Conservation (phyloP, 2,797 vertebrate genomes). For the Takifugu ocellatus region DNA sequence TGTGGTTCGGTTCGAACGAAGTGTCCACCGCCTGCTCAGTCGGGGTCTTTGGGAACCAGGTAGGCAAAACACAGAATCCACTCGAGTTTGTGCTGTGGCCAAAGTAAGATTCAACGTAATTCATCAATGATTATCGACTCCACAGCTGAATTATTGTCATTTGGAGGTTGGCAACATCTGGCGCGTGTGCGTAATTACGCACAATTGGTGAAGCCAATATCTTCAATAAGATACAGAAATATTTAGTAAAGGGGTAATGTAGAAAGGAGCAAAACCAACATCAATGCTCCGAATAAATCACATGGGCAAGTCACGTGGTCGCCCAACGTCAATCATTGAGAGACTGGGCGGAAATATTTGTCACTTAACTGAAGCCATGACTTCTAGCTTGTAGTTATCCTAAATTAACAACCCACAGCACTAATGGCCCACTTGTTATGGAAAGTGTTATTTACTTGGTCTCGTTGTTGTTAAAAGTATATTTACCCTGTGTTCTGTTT, state of each 20-base stretch:
- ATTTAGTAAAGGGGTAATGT: too few relatives aligned
- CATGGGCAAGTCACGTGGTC: neutral
- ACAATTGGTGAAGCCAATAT: neutral
- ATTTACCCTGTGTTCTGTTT: too few relatives aligned
- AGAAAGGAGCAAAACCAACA: too few relatives aligned
- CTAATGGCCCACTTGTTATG: too few relatives aligned
- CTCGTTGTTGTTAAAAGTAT: too few relatives aligned
- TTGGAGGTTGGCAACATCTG: constrained; percentile 1
- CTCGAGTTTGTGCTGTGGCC: neutral
- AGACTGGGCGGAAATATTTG: too few relatives aligned
- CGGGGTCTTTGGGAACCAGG: constrained; percentile 96
- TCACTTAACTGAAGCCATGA: too few relatives aligned
- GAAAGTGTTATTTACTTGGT: too few relatives aligned
- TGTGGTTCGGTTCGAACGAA: constrained; percentile 94
- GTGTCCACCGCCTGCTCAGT: constrained; percentile 96
- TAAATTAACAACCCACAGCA: too few relatives aligned
- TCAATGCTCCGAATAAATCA: neutral
- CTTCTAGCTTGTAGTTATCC: too few relatives aligned
- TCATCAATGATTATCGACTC: constrained; percentile 8
- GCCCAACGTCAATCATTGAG: too few relatives aligned
- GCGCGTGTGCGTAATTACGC: constrained; percentile 51
- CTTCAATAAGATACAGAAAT: too few relatives aligned
- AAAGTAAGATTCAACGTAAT: neutral
- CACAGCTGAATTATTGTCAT: neutral
- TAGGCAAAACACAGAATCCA: constrained; percentile 46